Percentiles rank a stretch among this genome's conserved stretches.
Conservation (phyloP, 2,113 vertebrate genomes). For the Neotoma lepida region DNA sequence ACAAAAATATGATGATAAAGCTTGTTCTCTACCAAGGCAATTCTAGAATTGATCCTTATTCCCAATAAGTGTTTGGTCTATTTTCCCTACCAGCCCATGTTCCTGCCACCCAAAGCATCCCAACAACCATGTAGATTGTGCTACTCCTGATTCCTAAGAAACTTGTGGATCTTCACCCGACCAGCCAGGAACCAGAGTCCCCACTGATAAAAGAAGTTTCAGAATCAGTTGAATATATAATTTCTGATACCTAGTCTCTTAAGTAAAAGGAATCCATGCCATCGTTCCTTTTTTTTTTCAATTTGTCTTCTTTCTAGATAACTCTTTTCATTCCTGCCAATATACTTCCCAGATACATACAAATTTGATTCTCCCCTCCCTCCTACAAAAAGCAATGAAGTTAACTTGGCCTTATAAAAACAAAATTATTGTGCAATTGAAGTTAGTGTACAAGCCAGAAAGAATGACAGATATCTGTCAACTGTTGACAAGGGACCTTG, state of each 20-base stretch:
- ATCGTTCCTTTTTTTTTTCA: background rate
- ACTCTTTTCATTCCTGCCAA: background rate
- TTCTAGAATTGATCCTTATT: background rate
- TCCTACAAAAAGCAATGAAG: background rate
- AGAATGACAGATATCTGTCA: background rate
- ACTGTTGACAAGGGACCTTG: background rate
- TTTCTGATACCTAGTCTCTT: background rate
- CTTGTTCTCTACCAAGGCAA: background rate
- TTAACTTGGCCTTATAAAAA: background rate
- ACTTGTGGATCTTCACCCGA: background rate
- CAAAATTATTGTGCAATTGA: background rate
- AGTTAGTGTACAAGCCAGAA: background rate
- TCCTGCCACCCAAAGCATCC: background rate
- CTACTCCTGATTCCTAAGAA: background rate
- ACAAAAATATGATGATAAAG: background rate
- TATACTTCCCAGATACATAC: background rate
- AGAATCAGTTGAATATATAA: background rate
- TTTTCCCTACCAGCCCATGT: background rate
- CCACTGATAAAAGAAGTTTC: background rate
- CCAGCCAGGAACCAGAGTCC: background rate
- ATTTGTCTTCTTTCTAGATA: background rate
- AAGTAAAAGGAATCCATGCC: background rate
- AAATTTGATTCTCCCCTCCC: background rate
- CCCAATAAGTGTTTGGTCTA: background rate
- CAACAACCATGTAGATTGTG: accelerated